Percentiles rank a stretch among this genome's conserved stretches.
These are phyloP conservation scores for Cottus gobio DNA, from an alignment of 2,113 vertebrate genomes.

Conservation along the genomic window DNA sequence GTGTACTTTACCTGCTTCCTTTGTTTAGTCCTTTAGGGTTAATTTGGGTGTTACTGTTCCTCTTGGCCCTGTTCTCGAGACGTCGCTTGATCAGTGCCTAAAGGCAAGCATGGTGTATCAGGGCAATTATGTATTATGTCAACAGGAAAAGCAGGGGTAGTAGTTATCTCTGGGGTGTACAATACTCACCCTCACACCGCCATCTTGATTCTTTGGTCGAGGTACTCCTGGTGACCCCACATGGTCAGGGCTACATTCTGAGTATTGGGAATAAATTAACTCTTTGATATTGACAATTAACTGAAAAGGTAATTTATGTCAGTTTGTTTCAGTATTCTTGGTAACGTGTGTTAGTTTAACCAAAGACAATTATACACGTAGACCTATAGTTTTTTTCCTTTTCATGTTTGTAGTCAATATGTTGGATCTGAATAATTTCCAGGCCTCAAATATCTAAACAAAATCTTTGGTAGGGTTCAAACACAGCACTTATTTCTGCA, in stretches of 20 bases:
- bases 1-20: slow-evolving; percentile 65
- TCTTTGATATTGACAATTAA: neutral
- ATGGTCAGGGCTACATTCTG: slow-evolving; percentile 82
- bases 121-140: slow-evolving; percentile 1
- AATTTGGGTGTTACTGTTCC: slow-evolving; percentile 75
- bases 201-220: slow-evolving; percentile 79
- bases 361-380: neutral
- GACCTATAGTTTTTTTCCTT: neutral
- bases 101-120: neutral
- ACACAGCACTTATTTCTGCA: neutral
- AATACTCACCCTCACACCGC: slow-evolving; percentile 80
- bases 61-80: slow-evolving; percentile 72
- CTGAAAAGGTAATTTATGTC: neutral
- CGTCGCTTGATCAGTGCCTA: slow-evolving; percentile 81
- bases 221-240: slow-evolving; percentile 40
- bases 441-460: neutral
- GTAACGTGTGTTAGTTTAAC: neutral
- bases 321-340: neutral
- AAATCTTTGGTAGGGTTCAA: neutral
- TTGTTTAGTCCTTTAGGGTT: slow-evolving; percentile 62
- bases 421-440: neutral
- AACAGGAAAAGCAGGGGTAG: slow-evolving; percentile 34
- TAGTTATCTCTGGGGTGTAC: neutral
- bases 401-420: neutral
- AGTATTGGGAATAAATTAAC: neutral